Evolutionary conservation across 2,797 vertebrate genomes (phyloP), one percentile per base, ranked within the genome.

Genomic region (Acropternis orthonyx): DNA sequence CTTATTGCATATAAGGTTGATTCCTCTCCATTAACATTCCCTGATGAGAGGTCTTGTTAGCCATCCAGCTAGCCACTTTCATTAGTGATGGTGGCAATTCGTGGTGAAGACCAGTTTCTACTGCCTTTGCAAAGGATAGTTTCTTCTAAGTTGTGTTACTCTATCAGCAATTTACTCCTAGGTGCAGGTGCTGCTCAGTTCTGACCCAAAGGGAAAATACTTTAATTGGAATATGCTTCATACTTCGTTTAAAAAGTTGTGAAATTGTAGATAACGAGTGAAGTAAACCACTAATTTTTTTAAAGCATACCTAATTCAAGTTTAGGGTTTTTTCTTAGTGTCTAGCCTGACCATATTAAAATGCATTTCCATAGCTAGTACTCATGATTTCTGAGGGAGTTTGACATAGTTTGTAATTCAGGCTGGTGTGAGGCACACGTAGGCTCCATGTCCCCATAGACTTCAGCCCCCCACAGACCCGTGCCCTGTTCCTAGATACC

Each of bases 11-110:
- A 91, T 85, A 41, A 95, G 93, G 88, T 94, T 97, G 96, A 95
- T 96, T 96, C 82, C 84, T 96, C 86, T 92, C 87, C 88, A 96
- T 97, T 97, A 96, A 94, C 89, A 77, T 83, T 92, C 86, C 74
- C 80, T 65, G 58, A 97, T 90, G 94, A 95, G 94, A 94, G 82
- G 92, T 96, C 92, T 93, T 49, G 3, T 94, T 92, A 95, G 92
- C 90, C 86, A 95, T 94, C 92, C 93, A 93, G 77, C 85, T 93
- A 91, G 89, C 93, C 91, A 96, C 92, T 92, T 97, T 94, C 88
- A 91, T 97, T 96, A 96, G 89, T 39, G 75, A 93, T 82, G 67
- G 92, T 81, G 87, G 66, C 77, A 79, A 74, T 93, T 86, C 81
- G 20, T 85, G 93, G 65, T 0, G 44, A 94, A 92, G 91, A 68